Evolutionary conservation across 2,888 invertebrate species (phyloP), one percentile per base, ranked within the genome.

Genomic region (Alloscopus bannaensis): DNA sequence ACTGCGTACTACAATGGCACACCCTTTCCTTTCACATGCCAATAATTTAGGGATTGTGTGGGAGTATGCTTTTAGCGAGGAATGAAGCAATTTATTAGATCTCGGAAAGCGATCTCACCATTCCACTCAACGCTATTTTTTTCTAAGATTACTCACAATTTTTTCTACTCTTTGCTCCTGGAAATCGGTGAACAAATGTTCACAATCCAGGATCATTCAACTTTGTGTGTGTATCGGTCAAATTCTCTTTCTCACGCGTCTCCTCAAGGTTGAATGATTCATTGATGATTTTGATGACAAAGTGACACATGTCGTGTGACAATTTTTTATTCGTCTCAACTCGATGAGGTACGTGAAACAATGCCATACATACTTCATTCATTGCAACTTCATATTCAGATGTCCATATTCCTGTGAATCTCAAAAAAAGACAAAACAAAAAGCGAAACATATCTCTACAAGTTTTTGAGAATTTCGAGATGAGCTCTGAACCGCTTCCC

Each of bases 21-120:
- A 28, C 70, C 70, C 57, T 8, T 55, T 70, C 22, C 59, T 70
- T 70, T 70, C 59, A 59, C 70, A 70, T 47, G 18, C 2, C 40
- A 29, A 29, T 70, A 59, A 20, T 42, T 47, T 59, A 20, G n/a
- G 2, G 28, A 66, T 45, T 28, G 40, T 40, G 68, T 68, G 47
- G 59, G 62, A 71, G 60, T 22, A 65, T 31, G 50, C 50, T 62
- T 62, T 62, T 26, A 45, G 31, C 70, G 29, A 60, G 29, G 70
- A 60, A 60, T 57, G 59, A 50, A 42, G 45, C n/a, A 59, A n/a
- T n/a, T n/a, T n/a, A n/a, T n/a, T n/a, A n/a, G 59, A 70, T 59
- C 40, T 26, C n/a, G n/a, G n/a, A n/a, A n/a, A n/a, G n/a, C n/a
- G n/a, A n/a, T n/a, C n/a, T n/a, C n/a, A n/a, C n/a, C n/a, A n/a